Percentiles rank a stretch among this genome's conserved stretches.
These are phyloP conservation scores for Vanacampus margaritifer DNA, from an alignment of 2,113 vertebrate species.

Conservation along the genomic window DNA sequence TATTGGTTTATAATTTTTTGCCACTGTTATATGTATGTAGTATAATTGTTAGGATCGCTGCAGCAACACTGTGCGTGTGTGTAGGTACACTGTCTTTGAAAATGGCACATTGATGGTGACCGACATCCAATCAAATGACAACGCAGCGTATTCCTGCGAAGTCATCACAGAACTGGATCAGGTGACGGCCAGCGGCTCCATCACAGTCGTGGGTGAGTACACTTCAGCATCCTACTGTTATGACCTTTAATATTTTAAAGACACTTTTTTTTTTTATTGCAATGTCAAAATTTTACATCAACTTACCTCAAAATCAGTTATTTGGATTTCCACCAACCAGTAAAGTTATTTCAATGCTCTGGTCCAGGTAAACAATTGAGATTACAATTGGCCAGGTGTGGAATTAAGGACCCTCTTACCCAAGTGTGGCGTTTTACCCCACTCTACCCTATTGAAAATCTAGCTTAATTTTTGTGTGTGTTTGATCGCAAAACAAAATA, in stretches of 20 bases:
- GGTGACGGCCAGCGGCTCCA: slow-evolving; percentile 65
- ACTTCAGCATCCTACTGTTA: neutral
- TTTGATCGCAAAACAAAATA: neutral
- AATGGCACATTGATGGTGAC: slow-evolving; percentile 69
- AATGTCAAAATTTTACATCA: no score
- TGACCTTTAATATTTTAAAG: neutral
- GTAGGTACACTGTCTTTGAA: slow-evolving; percentile 70
- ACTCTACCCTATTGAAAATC: neutral
- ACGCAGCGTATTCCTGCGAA: slow-evolving; percentile 76
- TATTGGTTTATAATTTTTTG: no score
- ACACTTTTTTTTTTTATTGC: no score
- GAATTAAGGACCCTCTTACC: no score
- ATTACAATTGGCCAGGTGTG: no score
- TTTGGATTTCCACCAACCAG: no score
- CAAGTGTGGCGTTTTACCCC: no score
- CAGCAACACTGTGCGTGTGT: neutral
- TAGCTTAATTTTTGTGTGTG: neutral
- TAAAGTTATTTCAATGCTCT: no score
- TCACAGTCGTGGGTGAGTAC: slow-evolving; percentile 65
- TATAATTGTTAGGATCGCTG: neutral
- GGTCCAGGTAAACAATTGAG: no score
- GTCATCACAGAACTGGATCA: slow-evolving; percentile 72
- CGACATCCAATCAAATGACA: slow-evolving; percentile 65
- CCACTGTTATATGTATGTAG: no score
- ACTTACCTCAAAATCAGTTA: no score